Base-by-base conservation (phyloP, 2,797 vertebrate species). In the Nasua narica region DNA sequence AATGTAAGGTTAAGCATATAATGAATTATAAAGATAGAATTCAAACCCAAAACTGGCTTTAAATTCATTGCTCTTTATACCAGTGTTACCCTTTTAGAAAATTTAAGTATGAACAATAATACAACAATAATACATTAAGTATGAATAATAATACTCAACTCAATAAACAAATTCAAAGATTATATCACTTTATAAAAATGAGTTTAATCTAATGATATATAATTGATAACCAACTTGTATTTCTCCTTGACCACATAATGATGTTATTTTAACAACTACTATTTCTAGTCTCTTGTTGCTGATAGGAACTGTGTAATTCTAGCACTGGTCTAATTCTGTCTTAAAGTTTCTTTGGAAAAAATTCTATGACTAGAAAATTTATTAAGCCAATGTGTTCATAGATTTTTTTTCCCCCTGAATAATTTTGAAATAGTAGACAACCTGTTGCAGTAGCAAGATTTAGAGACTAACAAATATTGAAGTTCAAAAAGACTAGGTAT, bases 341-440 rank as follows among this genome's bases (percentile, higher is more conserved):
- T 95, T 84, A 4, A 93, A 79, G 29, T 94, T 87, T 90, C 48
- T 40, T 74, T 90, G 8, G 56, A 16, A 91, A 94, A 92, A 50
- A 14, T 37, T 46, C 23, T 12, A 40, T 67, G n/a, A 43, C 32
- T 90, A 90, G 58, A 70, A 92, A 81, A 65, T 69, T 29, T 70
- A 78, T 87, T 74, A 90, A 76, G 6, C 35, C 50, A 81, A 19
- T 35, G 15, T 35, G 18, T 67, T 92, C 32, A 60, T 29, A 77
- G 16, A 58, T 72, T 60, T 76, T 25, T 54, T 67, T 48, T 12
- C 19, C 11, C 23, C 29, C 87, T 87, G 43, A 62, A 13, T 62
- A 87, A 88, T 92, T 90, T 94, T 65, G 11, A 12, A 77, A n/a
- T 37, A 79, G 5, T 40, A 54, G 46, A 15, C 7, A 58, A 58